Evolutionary conservation across 2,113 vertebrate genomes (phyloP), one percentile per base, ranked within the genome.

Genomic region (Melanerpes formicivorus): DNA sequence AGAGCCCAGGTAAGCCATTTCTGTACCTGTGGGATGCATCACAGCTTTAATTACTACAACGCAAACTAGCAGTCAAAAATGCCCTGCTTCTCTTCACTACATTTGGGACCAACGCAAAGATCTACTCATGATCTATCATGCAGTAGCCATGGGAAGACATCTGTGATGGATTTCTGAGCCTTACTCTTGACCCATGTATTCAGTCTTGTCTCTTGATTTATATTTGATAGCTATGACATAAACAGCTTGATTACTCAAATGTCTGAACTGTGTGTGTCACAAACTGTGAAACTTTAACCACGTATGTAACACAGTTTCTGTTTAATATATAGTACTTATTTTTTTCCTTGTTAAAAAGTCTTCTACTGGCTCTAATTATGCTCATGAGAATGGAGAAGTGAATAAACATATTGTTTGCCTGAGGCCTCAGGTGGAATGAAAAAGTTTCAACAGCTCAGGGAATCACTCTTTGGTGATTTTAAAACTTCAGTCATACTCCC

Each of bases 161-260:
- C 54, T 44, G 0, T 6, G 18, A 29, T 17, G 16, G 30, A 70
- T 54, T 88, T 42, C 40, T 37, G 54, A 90, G 12, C 7, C 34
- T 58, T 52, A 52, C 17, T 72, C 40, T 71, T 37, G 17, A 74
- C 10, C 6, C 14, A 11, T 6, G 79, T 87, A 55, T 92, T 54
- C 27, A 71, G 62, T 10, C 29, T 56, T 37, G 13, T 14, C 27
- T 63, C 15, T 0, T 0, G 0, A 58, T 63, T 76, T 52, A 2
- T 18, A 79, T 69, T 42, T 89, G 56, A 54, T 7, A 59, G 23
- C 11, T 56, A 52, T 25, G 14, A 29, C 27, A 70, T 8, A 46
- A 93, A 56, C 11, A 42, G 77, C 8, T 27, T 8, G 27, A 50
- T 54, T 52, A 65, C 18, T 77, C 30, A 48, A 67, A 83, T 8